phyloP scores from a whole-genome alignment of 2,113 vertebrate species.

The Albula glossodonta region DNA sequence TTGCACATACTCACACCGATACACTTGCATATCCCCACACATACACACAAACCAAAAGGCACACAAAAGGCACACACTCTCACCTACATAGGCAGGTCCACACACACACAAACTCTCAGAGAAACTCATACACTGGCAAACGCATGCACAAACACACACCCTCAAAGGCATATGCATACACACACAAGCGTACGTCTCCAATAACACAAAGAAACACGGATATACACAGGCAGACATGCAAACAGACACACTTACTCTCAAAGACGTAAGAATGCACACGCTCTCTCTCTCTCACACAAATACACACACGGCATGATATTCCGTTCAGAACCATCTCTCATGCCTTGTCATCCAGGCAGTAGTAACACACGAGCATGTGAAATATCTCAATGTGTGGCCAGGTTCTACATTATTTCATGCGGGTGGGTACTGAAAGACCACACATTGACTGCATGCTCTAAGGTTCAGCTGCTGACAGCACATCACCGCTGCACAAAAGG shows the following conservation, averaged over 20 bases:
- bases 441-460: background rate
- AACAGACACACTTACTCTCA: slow-evolving; percentile 31
- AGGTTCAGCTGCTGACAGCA: background rate
- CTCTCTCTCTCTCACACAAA: background rate
- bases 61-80: no score
- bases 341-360: background rate
- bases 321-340: background rate
- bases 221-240: background rate
- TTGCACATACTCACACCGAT: background rate
- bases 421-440: background rate
- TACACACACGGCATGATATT: background rate
- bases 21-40: slow-evolving; percentile 21
- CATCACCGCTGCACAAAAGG: background rate
- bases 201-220: no score
- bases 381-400: background rate
- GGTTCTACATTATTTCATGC: background rate
- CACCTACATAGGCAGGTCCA: background rate
- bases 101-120: background rate
- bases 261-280: background rate
- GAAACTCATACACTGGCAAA: background rate
- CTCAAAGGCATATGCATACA: background rate
- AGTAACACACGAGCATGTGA: background rate
- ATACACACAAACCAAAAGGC: slow-evolving; percentile 20
- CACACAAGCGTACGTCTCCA: no score
- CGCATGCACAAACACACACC: slow-evolving; percentile 28